Base-by-base conservation (phyloP, 2,113 vertebrate genomes). In the Sterrhoptilus dennistouni region DNA sequence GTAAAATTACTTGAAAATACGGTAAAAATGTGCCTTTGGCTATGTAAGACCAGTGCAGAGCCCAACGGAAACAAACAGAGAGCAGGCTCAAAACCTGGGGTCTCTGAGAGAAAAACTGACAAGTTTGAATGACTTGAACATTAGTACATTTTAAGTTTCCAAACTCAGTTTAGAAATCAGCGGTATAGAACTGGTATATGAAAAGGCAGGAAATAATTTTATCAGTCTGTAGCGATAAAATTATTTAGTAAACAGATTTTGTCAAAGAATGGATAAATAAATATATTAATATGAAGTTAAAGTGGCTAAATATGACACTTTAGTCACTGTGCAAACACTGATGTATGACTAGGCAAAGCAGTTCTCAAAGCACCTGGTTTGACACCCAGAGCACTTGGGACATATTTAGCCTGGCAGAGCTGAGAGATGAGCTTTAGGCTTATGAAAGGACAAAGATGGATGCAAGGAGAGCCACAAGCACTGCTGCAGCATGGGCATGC, bases 401-500 rank as follows among this genome's bases (percentile, higher is more conserved):
- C n/a, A 44, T 7, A 42, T 24, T 47, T 57, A 56, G 33, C 17
- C 40, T 45, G 47, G 13, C 7, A 80, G 15, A 66, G 68, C 23
- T 54, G 24, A 29, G 22, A 69, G 33, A 19, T 29, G 9, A 11
- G 23, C 11, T 83, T 63, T 29, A 7, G 17, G 27, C 11, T 83
- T 63, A 19, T 2, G 4, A 22, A 6, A 84, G 27, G 14, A 74
- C 15, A 23, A 85, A 56, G 40, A 60, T 0, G 14, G 33, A 49
- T 4, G 33, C 40, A 38, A 15, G 38, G 21, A 40, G 11, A 86
- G n/a, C 33, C 45, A 50, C 29, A 49, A 27, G 19, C 33, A 49
- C 29, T 9, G 3, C 40, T 40, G 38, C 0, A 2, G n/a, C 29
- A 28, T 0, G 1, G 23, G 9, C 15, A 18, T 20, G 24, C 22